phyloP scores from a whole-genome alignment of 2,113 vertebrate species.

The Ptilonorhynchus violaceus region DNA sequence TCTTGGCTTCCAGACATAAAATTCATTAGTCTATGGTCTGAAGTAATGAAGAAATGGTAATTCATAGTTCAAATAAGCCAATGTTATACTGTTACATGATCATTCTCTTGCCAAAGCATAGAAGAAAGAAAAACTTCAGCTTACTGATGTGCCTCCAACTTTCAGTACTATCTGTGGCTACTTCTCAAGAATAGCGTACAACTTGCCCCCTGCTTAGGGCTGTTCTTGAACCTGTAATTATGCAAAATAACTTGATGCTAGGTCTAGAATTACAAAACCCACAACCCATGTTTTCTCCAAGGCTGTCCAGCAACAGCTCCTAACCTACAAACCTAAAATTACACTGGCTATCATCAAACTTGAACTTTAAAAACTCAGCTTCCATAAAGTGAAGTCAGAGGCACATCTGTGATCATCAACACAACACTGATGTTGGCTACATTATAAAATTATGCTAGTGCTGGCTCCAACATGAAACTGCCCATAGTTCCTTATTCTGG shows the following conservation, averaged over 20 bases:
- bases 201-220: background rate
- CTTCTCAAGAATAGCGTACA: background rate
- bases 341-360: background rate
- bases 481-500: conserved; percentile 29
- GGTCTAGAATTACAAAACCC: background rate
- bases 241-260: background rate
- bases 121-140: background rate
- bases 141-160: background rate
- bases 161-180: background rate
- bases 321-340: background rate
- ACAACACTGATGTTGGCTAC: background rate
- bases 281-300: background rate
- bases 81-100: background rate
- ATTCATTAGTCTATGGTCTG: background rate
- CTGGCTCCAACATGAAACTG: conserved; percentile 17
- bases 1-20: background rate
- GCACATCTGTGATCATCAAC: conserved; percentile 27
- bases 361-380: background rate
- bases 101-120: background rate
- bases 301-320: background rate
- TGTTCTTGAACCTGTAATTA: background rate
- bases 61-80: background rate
- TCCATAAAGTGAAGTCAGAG: conserved; percentile 29
- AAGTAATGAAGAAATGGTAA: background rate
- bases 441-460: conserved; percentile 26